Conservation (phyloP, 2,888 invertebrate genomes). For the Chaetoderma sp. region DNA sequence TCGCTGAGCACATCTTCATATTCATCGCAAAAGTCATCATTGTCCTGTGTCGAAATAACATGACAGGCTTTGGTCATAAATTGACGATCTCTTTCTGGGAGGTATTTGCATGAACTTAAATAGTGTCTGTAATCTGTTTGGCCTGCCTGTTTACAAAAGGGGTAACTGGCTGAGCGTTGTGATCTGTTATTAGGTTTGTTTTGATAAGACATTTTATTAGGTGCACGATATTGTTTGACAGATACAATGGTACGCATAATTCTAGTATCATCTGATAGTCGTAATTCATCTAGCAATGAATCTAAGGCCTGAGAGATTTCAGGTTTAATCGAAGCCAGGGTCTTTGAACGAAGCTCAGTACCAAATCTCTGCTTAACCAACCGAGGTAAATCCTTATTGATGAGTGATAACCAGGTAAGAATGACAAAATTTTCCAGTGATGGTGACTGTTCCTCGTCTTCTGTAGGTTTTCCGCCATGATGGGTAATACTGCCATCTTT, state of each 20-base stretch:
- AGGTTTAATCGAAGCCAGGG: conserved; percentile 7
- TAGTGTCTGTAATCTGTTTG: too few relatives aligned
- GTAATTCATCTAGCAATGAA: conserved; percentile 21
- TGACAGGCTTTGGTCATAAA: neutral
- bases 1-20: neutral
- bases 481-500: conserved; percentile 29
- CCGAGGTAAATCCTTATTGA: conserved; percentile 17
- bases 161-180: too few relatives aligned
- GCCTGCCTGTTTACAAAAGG: too few relatives aligned
- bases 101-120: neutral
- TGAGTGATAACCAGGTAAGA: conserved; percentile 19
- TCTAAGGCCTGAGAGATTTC: conserved; percentile 5
- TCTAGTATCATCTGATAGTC: conserved; percentile 7
- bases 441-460: conserved; percentile 27
- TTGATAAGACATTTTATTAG: conserved; percentile 30
- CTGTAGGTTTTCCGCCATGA: conserved; percentile 22
- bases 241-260: conserved; percentile 9
- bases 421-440: conserved; percentile 22
- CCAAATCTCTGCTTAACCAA: conserved; percentile 11
- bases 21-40: too few relatives aligned
- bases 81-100: neutral
- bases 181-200: conserved; percentile 9
- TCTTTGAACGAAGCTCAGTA: neutral
- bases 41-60: too few relatives aligned
- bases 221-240: too few relatives aligned